Conservation (phyloP, 2,113 vertebrate genomes). For the Numenius arquata region DNA sequence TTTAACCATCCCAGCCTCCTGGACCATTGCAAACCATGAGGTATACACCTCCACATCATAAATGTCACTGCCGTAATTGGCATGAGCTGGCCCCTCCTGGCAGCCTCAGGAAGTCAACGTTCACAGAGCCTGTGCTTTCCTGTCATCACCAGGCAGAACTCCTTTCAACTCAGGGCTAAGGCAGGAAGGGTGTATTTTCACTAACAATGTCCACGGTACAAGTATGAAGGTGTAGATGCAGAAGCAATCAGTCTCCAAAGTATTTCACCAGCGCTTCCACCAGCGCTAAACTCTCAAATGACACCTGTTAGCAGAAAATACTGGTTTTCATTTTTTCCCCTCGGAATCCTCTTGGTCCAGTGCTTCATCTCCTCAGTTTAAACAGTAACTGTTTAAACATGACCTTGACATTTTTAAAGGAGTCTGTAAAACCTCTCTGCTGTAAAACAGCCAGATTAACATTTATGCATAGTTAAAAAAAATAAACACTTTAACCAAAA, state of each 20-base stretch:
- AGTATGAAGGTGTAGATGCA: background rate
- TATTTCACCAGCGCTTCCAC: background rate
- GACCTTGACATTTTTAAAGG: conserved; percentile 29
- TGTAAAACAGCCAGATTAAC: conserved; percentile 38
- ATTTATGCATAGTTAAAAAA: conserved; percentile 32
- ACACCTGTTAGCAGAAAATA: conserved; percentile 17
- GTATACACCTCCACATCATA: background rate
- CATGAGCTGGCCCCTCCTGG: background rate
- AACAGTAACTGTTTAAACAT: conserved; percentile 34
- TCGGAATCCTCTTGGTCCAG: background rate
- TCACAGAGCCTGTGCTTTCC: background rate
- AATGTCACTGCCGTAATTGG: background rate
- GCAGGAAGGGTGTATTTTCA: conserved; percentile 36
- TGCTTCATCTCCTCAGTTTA: background rate
- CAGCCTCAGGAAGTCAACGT: background rate
- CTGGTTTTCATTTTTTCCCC: background rate
- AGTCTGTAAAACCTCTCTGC: conserved; percentile 21
- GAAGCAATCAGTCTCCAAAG: background rate
- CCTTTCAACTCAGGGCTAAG: conserved; percentile 9
- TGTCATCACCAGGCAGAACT: conserved; percentile 19
- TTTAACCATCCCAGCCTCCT: background rate
- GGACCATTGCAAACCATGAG: background rate
- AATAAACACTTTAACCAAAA: conserved; percentile 58
- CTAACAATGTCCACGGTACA: background rate
- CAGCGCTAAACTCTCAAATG: background rate